Percentiles rank a stretch among this genome's conserved stretches.
phyloP scores from a whole-genome alignment of 2,113 vertebrate species.

The Corydoras sp. region DNA sequence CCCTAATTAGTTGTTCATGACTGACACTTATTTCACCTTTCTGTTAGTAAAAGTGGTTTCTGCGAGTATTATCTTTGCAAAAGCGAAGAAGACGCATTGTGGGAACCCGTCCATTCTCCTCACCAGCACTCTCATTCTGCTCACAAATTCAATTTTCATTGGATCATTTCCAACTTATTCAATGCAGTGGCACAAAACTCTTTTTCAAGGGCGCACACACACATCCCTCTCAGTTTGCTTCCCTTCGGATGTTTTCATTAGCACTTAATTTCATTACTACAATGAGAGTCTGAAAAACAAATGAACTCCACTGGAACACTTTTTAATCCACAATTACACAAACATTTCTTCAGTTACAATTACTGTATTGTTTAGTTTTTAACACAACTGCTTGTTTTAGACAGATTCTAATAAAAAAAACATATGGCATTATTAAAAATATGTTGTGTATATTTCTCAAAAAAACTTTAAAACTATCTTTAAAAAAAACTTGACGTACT shows the following conservation, averaged over 20 bases:
- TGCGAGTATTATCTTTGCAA: constrained; percentile 4
- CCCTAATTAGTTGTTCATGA: constrained; percentile 5
- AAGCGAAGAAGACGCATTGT: constrained; percentile 28
- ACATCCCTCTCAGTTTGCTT: constrained; percentile 8
- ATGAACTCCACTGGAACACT: neutral
- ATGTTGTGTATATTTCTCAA: neutral
- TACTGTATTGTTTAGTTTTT: constrained; percentile 16
- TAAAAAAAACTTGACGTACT: no score
- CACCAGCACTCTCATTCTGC: constrained; percentile 40
- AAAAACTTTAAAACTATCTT: no score
- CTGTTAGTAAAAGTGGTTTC: constrained; percentile 2
- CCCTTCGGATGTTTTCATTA: constrained; percentile 21
- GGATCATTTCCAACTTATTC: constrained; percentile 46
- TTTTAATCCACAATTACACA: neutral
- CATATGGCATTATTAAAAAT: neutral
- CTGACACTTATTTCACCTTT: neutral
- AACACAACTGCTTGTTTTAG: constrained; percentile 11
- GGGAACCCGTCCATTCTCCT: constrained; percentile 34
- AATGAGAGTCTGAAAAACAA: constrained; percentile 16
- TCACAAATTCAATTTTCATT: constrained; percentile 45
- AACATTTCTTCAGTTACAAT: neutral
- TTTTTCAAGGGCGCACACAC: constrained; percentile 39
- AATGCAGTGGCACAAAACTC: constrained; percentile 30
- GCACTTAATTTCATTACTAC: constrained; percentile 28
- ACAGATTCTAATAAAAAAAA: constrained; percentile 25